Conservation (phyloP, 23 tunicate species). For the Ciona savignyi region DNA sequence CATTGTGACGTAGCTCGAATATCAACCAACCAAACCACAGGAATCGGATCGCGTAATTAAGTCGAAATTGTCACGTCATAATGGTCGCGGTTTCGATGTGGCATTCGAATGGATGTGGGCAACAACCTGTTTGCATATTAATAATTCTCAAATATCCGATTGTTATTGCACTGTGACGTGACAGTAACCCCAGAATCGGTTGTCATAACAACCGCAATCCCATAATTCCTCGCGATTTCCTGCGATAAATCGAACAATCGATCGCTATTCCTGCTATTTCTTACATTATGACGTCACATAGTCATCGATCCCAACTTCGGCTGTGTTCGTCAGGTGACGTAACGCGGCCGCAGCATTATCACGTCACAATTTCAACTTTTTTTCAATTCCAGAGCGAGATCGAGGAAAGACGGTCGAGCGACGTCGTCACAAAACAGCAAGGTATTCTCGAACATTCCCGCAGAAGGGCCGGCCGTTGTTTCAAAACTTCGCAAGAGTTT, state of each 20-base stretch:
- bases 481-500: too few relatives aligned
- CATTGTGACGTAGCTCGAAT: not conserved
- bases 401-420: not conserved
- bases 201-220: not conserved
- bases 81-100: not conserved
- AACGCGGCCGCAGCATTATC: too few relatives aligned
- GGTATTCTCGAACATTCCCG: too few relatives aligned
- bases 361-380: too few relatives aligned
- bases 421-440: too few relatives aligned
- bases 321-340: too few relatives aligned
- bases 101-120: too few relatives aligned
- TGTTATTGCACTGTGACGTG: not conserved
- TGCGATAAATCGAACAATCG: not conserved
- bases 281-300: not conserved
- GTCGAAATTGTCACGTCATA: not conserved
- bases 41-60: not conserved
- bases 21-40: not conserved
- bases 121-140: not conserved
- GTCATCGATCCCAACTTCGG: not conserved
- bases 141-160: not conserved
- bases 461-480: too few relatives aligned
- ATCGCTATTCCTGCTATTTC: not conserved
- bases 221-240: not conserved
- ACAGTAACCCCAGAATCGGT: not conserved
- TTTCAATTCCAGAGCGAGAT: not conserved